Base-by-base conservation (phyloP, 2,113 vertebrate genomes). In the Clinocottus analis region DNA sequence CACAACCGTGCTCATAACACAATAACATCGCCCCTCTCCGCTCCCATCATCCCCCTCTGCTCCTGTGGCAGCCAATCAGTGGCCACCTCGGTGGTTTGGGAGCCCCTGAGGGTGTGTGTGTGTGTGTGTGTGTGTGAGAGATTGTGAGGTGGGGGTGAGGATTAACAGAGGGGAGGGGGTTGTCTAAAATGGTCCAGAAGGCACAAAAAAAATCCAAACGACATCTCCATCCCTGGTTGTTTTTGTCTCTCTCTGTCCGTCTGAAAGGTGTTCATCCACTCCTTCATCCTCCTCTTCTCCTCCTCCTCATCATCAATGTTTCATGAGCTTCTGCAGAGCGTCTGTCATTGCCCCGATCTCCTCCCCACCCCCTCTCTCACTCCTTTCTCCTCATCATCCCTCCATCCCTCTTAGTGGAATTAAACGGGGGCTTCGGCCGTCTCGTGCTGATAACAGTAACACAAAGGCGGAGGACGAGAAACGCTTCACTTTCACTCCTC, bases 291-390 rank as follows among this genome's bases (percentile, higher is more conserved):
- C 75, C 62, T 60, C 45, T 27, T 51, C 65, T 69, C 27, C 31
- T 33, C 65, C 21, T 51, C 19, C n/a, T 16, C n/a, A 75, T 92
- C 91, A 93, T 94, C 88, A 87, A 94, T 93, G 83, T 93, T 94
- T 93, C 84, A 94, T 86, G 83, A 88, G 86, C 49, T 73, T 79
- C 82, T 73, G 79, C 87, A 53, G 55, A 72, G 73, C 62, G 71
- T 85, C 85, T 88, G 82, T 77, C 63, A 35, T 19, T 19, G 41
- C 14, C 55, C 76, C 39, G 49, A 43, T 75, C n/a, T n/a, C n/a
- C n/a, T n/a, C n/a, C n/a, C n/a, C 59, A 33, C 1, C 59, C 59
- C 19, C 59, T n/a, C 59, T 21, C 59, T 33, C 29, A 19, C 31
- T 21, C 29, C 58, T 58, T 31, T 53, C 51, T 53, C 55, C 55